Evolutionary conservation across 2,888 invertebrate species (phyloP), one percentile per base, ranked within the genome.

Genomic region (Spodoptera littoralis): DNA sequence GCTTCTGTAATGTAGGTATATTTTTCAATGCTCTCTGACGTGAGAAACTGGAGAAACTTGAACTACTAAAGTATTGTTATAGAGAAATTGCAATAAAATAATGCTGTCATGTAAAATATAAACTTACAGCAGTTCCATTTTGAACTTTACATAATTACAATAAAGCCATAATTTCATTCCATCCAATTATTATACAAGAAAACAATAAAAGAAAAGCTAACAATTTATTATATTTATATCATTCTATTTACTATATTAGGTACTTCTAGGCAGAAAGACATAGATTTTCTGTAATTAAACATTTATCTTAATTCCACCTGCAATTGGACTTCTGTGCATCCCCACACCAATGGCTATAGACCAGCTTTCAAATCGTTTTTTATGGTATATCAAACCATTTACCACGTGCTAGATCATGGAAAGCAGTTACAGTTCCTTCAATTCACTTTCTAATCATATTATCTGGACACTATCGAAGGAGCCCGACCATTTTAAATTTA

Each of bases 51-150:
- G 36, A 59, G 65, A 54, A 72, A 77, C 65, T 77, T 65, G 60
- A 61, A 46, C 36, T 44, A 22, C 24, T 51, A 47, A 6, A 53
- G 56, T 65, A 77, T 80, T 80, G 77, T 80, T 63, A 50, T 41
- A 55, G 73, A 65, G 72, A 78, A 74, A 77, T 64, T 66, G 64
- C 63, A 47, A 47, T 74, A 77, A 80, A n/a, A n/a, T n/a, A n/a
- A 69, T 80, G 60, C 62, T 54, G 43, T 4, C 8, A 43, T 2
- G 12, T 9, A 45, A n/a, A 9, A 13, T 4, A 22, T 4, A 13
- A 12, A 12, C 2, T 8, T 13, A 8, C 0, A 64, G 47, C 50
- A 75, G 48, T 12, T n/a, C 8, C 13, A 70, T 9, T 48, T 0
- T 0, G 2, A n/a, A 51, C 4, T 44, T 18, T 18, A 18, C 18